Base-by-base conservation (phyloP, 2,797 vertebrate genomes). In the Pampus argenteus region DNA sequence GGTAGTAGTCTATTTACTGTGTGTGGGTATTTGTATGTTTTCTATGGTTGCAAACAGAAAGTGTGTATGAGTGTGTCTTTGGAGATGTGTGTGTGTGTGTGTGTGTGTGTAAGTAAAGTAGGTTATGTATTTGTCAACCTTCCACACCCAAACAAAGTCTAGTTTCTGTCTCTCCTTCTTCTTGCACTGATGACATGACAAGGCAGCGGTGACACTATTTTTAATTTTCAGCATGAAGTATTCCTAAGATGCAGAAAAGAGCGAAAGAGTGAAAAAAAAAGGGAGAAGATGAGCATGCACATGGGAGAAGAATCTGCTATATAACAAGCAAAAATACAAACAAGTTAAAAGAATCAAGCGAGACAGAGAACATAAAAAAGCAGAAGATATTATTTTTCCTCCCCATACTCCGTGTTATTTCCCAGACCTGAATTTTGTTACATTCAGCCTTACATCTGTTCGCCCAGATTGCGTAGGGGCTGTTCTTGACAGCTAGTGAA, bases 401-500 rank as follows among this genome's bases (percentile, higher is more conserved):
- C 72, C 72, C 66, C 48, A 23, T 79, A 51, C 77, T 76, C 77
- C 56, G 78, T 56, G 80, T 93, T 90, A 91, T 94, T 94, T 95
- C 94, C 93, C 95, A 95, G 91, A 93, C 89, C 94, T 94, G 93
- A 93, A 92, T 95, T 95, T 95, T 95, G 94, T 94, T 94, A 91
- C 93, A 90, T 93, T 95, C 89, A 94, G 91, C 81, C 92, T 91
- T 94, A 94, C 94, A 95, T 95, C 94, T 95, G 94, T 93, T 93
- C 82, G 78, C 87, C 91, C 94, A 95, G 94, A 95, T 94, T 95
- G 94, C 88, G 74, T 71, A 71, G 96, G 96, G 84, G 95, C 96
- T 84, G 96, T 96, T 93, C 87, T 97, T 96, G 92, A 97, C 96
- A 93, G 93, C 93, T 81, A 93, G 85, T 47, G 85, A 91, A 93